Conservation (phyloP, 2,113 vertebrate species). For the Oceanites oceanicus region DNA sequence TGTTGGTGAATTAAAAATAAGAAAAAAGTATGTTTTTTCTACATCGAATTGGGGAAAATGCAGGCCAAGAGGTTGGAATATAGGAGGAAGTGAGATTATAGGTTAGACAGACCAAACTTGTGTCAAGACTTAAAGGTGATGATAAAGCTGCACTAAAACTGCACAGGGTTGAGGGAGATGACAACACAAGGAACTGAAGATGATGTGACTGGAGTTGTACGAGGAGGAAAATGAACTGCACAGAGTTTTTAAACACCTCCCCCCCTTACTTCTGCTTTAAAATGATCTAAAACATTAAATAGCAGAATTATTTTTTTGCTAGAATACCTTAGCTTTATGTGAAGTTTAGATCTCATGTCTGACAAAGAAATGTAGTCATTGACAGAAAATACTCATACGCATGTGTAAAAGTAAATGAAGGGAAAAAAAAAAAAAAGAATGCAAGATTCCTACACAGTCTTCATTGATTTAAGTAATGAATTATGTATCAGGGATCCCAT, state of each 20-base stretch:
- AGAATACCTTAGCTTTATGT: neutral
- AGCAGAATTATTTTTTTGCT: neutral
- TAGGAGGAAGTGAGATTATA: constrained; percentile 47
- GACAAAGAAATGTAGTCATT: neutral
- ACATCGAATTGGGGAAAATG: neutral
- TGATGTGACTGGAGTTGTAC: neutral
- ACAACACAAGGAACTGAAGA: neutral
- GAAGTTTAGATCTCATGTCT: neutral
- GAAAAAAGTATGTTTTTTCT: neutral
- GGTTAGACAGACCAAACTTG: neutral
- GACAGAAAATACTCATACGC: neutral
- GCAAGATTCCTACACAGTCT: neutral
- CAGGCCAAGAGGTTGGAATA: neutral
- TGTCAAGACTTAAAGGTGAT: neutral
- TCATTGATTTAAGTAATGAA: neutral
- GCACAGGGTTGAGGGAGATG: neutral
- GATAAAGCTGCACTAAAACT: neutral
- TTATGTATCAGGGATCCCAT: neutral
- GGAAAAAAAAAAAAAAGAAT: neutral
- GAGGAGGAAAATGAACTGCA: neutral
- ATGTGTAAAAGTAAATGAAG: neutral
- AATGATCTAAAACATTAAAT: neutral
- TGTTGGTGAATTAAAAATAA: neutral
- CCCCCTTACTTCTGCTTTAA: neutral
- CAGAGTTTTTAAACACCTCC: neutral